Base-by-base conservation (phyloP, 2,888 invertebrate species). In the Folsomia manolachei region DNA sequence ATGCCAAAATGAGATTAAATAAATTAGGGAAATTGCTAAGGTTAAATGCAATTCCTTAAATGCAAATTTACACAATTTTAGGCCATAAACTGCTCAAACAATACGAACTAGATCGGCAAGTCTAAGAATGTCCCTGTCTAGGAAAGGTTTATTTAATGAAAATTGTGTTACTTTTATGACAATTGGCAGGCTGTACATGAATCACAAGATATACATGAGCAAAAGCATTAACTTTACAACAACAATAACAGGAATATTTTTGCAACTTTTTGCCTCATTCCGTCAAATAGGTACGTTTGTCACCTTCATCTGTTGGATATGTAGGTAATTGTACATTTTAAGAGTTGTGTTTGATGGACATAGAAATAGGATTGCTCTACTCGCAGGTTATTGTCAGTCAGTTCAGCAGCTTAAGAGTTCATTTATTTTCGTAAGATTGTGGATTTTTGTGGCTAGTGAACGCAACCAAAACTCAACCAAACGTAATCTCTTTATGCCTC, bases 391-490 rank as follows among this genome's bases (percentile, higher is more conserved):
- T 56, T 56, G 18, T 19, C 56, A 56, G 21, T 56, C n/a, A 14
- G n/a, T 19, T 39, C n/a, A n/a, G n/a, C n/a, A n/a, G n/a, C n/a
- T n/a, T n/a, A n/a, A n/a, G 39, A 39, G 11, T 56, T 56, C 11
- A 56, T 56, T 56, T 56, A 19, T 56, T 56, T 56, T 56, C 21
- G 21, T 19, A 56, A 56, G 56, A 56, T 19, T 56, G 18, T 56
- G 56, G 56, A 56, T 56, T 56, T 56, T 56, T 56, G 56, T 19
- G 56, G 39, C 39, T 39, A 39, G 39, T 14, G 39, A 39, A 39
- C 39, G 26, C 25, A 27, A 64, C 51, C 51, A 66, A 73, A 71
- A 71, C 71, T 68, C 60, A 71, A 69, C 63, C 71, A 63, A 51
- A 21, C 65, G 39, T 66, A 66, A 66, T 66, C 52, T 19, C 39